Evolutionary conservation across 1,140 invertebrate genomes (phyloP), one percentile per base, ranked within the genome.

Genomic region (Drosophila ananassae): DNA sequence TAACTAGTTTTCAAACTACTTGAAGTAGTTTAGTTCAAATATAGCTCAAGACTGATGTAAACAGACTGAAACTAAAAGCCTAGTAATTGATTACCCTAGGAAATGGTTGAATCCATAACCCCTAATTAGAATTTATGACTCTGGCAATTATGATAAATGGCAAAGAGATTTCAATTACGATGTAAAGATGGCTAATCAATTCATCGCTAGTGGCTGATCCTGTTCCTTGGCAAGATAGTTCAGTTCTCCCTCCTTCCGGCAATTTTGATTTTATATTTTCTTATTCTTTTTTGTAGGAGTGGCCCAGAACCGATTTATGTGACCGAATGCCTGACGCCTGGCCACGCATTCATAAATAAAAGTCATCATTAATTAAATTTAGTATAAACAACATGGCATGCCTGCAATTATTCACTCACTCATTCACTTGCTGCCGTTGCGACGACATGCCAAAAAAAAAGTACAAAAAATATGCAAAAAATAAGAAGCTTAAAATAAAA

Each of bases 341-440:
- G 73, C 71, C 78, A 84, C 62, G 75, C 79, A 78, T 81, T 77
- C 83, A 89, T 89, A 89, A 89, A 89, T 89, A 89, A 89, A 89
- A 89, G 83, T 89, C 83, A 79, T 89, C 83, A 83, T 89, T 89
- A 89, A 89, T 89, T 89, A 71, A 89, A 79, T 83, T 89, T 89
- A 89, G 79, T 89, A 89, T 79, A 83, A 89, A 79, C 74, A 81
- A 79, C 82, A 82, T 76, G 82, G 71, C 77, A 82, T 73, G 83
- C 83, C 78, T 81, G 83, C 82, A 85, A 87, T 87, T 87, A 87
- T 87, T 87, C 83, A 87, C 82, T 89, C 83, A 87, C 54, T 82
- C 73, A 71, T 59, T 71, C 64, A 69, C 67, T 69, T 41, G 64
- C 51, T 69, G 21, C 46, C 47, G 22, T n/a, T 54, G 59, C 77